A percentile compares a stretch with the other conserved stretches of the same genome.
phyloP scores from a whole-genome alignment of 2,797 vertebrate genomes.

The Sandelia bainsii region DNA sequence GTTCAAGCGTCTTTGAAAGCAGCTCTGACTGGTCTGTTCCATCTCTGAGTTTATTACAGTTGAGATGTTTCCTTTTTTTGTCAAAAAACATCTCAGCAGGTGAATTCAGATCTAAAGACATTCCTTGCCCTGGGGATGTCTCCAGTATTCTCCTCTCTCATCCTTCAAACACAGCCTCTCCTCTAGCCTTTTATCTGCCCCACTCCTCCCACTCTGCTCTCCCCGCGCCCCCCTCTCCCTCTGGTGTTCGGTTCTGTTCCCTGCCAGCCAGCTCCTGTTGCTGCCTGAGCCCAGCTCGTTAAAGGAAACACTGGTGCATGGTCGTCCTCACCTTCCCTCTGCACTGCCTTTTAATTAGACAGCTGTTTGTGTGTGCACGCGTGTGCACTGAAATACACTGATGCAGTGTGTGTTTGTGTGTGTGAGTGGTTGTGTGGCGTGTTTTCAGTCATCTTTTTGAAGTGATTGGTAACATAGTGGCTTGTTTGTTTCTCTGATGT shows the following conservation, averaged over 20 bases:
- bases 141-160: constrained; percentile 72
- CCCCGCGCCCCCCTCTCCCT: constrained; percentile 20
- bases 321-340: constrained; percentile 76
- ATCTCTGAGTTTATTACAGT: constrained; percentile 61
- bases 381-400: constrained; percentile 27
- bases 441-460: constrained; percentile 53
- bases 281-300: constrained; percentile 74
- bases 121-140: constrained; percentile 63
- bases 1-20: constrained; percentile 34
- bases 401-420: constrained; percentile 31
- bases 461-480: constrained; percentile 42
- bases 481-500: constrained; percentile 48
- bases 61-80: constrained; percentile 73
- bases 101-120: constrained; percentile 76
- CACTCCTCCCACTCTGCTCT: constrained; percentile 14
- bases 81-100: constrained; percentile 71
- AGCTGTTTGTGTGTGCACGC: constrained; percentile 56
- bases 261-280: constrained; percentile 66
- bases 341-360: constrained; percentile 80
- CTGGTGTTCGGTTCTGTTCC: constrained; percentile 50
- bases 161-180: constrained; percentile 77
- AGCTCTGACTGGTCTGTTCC: constrained; percentile 39
- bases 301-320: constrained; percentile 75
- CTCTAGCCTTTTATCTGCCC: constrained; percentile 67
- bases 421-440: constrained; percentile 16